Base-by-base conservation (phyloP, 2,113 vertebrate species). In the Alexandromys fortis region DNA sequence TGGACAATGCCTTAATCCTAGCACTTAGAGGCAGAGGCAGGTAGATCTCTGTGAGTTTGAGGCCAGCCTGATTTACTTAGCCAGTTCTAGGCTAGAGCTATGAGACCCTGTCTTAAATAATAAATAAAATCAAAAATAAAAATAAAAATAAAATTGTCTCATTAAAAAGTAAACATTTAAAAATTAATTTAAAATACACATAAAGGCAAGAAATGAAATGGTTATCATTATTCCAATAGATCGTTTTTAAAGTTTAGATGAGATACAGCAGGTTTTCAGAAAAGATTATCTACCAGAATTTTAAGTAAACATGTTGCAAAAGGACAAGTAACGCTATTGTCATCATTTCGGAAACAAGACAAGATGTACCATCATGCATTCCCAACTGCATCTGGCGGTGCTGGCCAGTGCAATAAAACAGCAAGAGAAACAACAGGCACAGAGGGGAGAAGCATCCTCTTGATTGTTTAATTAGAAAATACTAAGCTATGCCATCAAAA, bases 331-430 rank as follows among this genome's bases (percentile, higher is more conserved):
- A 70, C 13, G 19, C 13, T 5, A 38, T 7, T 77, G 26, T 7
- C 24, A 77, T 78, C 24, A 30, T 75, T 49, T 79, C 82, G 86
- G 35, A 89, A 24, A 75, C 28, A 63, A 79, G 35, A 65, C 45
- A 67, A 65, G 35, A 76, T 24, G 4, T 2, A 6, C n/a, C 12
- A 52, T 61, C 38, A 82, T 24, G 58, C 55, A 61, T 58, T 88
- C 52, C 30, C 33, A 58, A 28, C 8, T 13, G 55, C 10, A 5
- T 67, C 12, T 45, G 21, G 49, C 21, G 26, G n/a, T 26, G 30
- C 55, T 75, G 38, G 82, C 73, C 52, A 92, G 52, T 3, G 49
- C 21, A 70, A 75, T 85, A 63, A 96, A 85, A 38, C 58, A 96
- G 49, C 3, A 52, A 72, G 45, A 90, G 24, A 91, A 90, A 52